A percentile compares a stretch with the other conserved stretches of the same genome.
Evolutionary conservation across 2,797 vertebrate species (phyloP).

Genomic region (Leuciscus waleckii): DNA sequence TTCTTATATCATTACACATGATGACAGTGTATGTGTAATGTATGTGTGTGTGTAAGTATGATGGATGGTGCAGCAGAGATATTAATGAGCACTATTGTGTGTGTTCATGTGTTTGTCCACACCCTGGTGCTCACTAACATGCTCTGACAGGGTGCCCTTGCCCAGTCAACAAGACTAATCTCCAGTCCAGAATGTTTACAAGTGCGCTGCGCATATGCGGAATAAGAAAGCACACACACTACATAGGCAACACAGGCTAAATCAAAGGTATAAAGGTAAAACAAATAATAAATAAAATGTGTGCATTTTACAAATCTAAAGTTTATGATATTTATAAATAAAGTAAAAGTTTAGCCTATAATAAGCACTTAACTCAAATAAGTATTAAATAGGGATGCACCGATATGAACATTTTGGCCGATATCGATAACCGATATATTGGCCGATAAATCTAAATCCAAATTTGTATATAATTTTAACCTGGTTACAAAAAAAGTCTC

Average conservation of each 20-base stretch:
- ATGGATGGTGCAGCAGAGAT: slow-evolving; percentile 54
- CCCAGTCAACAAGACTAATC: slow-evolving; percentile 82
- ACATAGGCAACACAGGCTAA: slow-evolving; percentile 54
- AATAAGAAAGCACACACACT: slow-evolving; percentile 23
- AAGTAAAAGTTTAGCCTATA: neutral
- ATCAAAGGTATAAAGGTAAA: neutral
- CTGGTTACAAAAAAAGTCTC: no score
- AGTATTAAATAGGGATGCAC: no score
- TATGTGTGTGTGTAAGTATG: slow-evolving; percentile 35
- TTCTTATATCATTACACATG: neutral
- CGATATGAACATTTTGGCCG: no score
- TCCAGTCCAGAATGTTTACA: slow-evolving; percentile 75
- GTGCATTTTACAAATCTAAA: neutral
- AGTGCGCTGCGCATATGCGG: slow-evolving; percentile 59
- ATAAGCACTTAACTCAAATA: neutral
- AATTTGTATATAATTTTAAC: no score
- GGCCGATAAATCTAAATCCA: no score
- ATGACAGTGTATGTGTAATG: slow-evolving; percentile 37
- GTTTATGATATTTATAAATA: neutral
- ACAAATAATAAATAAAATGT: neutral
- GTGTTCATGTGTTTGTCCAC: slow-evolving; percentile 61
- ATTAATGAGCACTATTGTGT: slow-evolving; percentile 72
- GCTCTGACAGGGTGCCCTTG: slow-evolving; percentile 80
- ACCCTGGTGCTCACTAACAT: slow-evolving; percentile 62
- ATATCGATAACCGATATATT: no score